Evolutionary conservation across 1,140 invertebrate species (phyloP), one percentile per base, ranked within the genome.

Genomic region (Leptinotarsa defecta): DNA sequence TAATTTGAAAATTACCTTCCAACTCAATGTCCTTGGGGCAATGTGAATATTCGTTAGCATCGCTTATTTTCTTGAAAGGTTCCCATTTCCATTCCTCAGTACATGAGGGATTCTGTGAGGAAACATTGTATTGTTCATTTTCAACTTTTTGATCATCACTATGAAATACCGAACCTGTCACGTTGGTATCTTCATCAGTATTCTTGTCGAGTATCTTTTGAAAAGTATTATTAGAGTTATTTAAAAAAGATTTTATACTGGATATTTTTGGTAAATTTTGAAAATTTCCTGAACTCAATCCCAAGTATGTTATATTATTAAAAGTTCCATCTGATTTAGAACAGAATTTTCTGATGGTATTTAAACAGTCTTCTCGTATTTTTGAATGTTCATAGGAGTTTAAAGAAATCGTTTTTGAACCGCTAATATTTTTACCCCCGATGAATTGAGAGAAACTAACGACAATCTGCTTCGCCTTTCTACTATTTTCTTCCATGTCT

Each of bases 231-330:
- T 34, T 43, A 11, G 52, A 74, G 63, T 57, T 78, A 78, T 84
- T 86, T 87, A 79, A 92, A 92, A 90, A 92, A 78, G 90, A 89
- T 22, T 85, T 83, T 73, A 92, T 91, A 81, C 87, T 89, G 74
- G 11, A 34, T 48, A 24, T 43, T 24, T 34, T 65, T 77, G 89
- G 90, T 61, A 83, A 84, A 77, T 91, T 88, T 80, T 92, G 87
- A 87, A 96, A 96, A 85, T 96, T 95, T 3, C 91, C 90, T 22
- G 92, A 93, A 78, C 92, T 93, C 3, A 96, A 86, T 11, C 93
- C 92, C 8, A 96, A 85, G 83, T 91, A 92, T 73, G 89, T 90
- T 19, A 96, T 86, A 65, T 85, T 52, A 65, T 85, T 48, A 78
- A 76, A 84, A 65, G 43, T 78, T 19, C 79, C 83, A 76, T 84